A percentile compares a stretch with the other conserved stretches of the same genome.
Evolutionary conservation across 2,888 invertebrate species (phyloP).

Genomic region (Synergus laeviventris): DNA sequence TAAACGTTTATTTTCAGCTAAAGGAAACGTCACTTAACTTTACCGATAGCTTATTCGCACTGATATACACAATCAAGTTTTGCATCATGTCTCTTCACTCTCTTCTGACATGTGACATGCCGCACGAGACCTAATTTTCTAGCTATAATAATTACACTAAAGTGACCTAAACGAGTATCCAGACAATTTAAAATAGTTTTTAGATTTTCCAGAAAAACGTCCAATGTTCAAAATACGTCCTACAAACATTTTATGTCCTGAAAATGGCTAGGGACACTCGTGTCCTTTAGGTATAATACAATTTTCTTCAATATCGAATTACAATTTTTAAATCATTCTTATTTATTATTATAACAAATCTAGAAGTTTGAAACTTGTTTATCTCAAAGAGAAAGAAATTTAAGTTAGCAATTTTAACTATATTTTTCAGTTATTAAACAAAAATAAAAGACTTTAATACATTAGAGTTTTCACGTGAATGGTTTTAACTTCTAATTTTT

Average conservation of each 20-base stretch:
- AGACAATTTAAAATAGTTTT: too few species aligned
- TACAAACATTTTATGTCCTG: too few species aligned
- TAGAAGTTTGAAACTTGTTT: neutral
- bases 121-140: constrained; percentile 33
- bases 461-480: neutral
- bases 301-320: neutral
- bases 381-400: neutral
- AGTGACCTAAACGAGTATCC: neutral
- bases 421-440: neutral
- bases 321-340: neutral
- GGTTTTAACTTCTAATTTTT: neutral
- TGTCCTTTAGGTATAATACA: too few species aligned
- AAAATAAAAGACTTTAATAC: neutral
- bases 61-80: constrained; percentile 14
- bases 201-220: too few species aligned
- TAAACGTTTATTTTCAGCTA: constrained; percentile 36
- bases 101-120: constrained; percentile 10
- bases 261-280: too few species aligned
- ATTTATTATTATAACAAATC: neutral
- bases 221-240: too few species aligned
- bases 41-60: constrained; percentile 32
- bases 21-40: constrained; percentile 38
- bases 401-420: neutral
- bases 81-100: constrained; percentile 11
- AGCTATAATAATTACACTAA: constrained; percentile 5